phyloP scores from a whole-genome alignment of 1,140 invertebrate species.

The Halictus rubicundus region DNA sequence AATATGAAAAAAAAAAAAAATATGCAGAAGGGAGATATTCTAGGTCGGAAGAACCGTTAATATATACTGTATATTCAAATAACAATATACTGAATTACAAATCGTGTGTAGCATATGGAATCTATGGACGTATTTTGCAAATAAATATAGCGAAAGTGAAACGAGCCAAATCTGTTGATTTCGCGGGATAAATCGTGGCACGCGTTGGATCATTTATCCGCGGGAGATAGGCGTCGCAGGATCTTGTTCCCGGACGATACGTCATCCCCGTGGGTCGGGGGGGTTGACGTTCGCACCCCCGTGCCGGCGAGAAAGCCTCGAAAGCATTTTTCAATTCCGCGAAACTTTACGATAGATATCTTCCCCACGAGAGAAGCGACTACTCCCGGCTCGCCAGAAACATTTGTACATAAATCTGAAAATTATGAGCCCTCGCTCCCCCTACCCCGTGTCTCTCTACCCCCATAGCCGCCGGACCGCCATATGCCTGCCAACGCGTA shows the following conservation, averaged over 20 bases:
- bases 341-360: conserved; percentile 77
- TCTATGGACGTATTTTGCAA: too few relatives aligned
- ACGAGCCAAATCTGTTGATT: neutral
- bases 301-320: conserved; percentile 47
- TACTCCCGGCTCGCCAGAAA: conserved; percentile 63
- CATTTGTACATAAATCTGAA: conserved; percentile 80
- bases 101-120: too few relatives aligned
- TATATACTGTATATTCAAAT: too few relatives aligned
- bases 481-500: conserved; percentile 79
- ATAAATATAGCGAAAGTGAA: too few relatives aligned
- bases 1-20: too few relatives aligned
- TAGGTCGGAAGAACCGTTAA: too few relatives aligned
- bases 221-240: conserved; percentile 11
- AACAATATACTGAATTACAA: too few relatives aligned
- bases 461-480: conserved; percentile 36
- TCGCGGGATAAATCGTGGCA: neutral
- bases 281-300: conserved; percentile 27
- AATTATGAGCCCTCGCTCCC: conserved; percentile 72
- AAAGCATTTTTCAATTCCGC: conserved; percentile 79
- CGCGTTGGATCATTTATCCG: conserved; percentile 28
- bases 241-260: conserved; percentile 30
- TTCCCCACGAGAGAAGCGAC: conserved; percentile 59
- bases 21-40: too few relatives aligned
- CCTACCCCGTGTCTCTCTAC: neutral
- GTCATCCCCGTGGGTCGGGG: conserved; percentile 27